Conservation (phyloP, 2,797 vertebrate genomes). For the Rhincodon typus region DNA sequence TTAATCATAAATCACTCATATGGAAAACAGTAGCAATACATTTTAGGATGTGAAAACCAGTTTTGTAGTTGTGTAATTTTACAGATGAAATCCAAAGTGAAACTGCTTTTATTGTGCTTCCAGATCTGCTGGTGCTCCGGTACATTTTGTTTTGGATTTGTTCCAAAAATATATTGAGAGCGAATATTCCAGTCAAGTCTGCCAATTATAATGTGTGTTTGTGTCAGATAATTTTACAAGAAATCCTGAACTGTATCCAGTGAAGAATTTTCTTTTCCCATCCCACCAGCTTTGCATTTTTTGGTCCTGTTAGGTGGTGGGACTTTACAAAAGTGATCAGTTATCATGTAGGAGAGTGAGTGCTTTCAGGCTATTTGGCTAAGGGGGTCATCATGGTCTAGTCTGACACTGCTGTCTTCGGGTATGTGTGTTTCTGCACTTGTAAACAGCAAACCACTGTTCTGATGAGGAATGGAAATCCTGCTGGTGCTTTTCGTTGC, state of each 20-base stretch:
- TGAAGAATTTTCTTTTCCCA: background rate
- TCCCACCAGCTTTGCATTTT: background rate
- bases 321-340: background rate
- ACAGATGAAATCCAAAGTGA: constrained; percentile 32
- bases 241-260: background rate
- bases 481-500: background rate
- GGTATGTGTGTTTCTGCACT: background rate
- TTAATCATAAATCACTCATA: background rate
- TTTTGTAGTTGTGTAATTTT: constrained; percentile 2
- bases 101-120: constrained; percentile 26
- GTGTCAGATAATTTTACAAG: background rate
- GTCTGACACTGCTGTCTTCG: background rate
- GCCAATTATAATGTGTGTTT: background rate
- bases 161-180: background rate
- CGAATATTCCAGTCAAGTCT: background rate
- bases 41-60: constrained; percentile 27
- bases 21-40: background rate
- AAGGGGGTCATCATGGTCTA: background rate
- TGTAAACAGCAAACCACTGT: background rate
- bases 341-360: background rate
- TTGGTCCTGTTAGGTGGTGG: background rate
- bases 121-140: background rate
- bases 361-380: background rate
- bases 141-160: constrained; percentile 4
- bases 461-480: background rate